phyloP scores from a whole-genome alignment of 2,888 invertebrate genomes.

The Drosophila mimica region DNA sequence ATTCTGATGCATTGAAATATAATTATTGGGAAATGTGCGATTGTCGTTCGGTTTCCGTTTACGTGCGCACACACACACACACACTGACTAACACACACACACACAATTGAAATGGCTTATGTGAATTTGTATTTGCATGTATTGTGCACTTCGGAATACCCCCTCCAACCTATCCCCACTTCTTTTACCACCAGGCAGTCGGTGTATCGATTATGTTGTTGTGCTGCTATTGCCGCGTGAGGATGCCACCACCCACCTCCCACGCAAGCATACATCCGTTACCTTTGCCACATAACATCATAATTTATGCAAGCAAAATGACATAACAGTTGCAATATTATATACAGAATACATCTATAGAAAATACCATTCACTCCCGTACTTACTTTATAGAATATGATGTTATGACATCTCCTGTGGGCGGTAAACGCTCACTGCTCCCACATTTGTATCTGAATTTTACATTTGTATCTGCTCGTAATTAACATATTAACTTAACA shows the following conservation, averaged over 20 bases:
- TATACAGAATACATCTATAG: constrained; percentile 40
- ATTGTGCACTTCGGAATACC: constrained; percentile 8
- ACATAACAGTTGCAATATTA: constrained; percentile 67
- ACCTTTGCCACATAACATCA: constrained; percentile 66
- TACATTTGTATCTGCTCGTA: constrained; percentile 24
- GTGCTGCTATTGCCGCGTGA: constrained; percentile 19
- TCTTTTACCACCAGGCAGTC: constrained; percentile 11
- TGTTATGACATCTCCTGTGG: background rate
- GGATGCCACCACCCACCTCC: constrained; percentile 29
- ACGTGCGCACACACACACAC: constrained; percentile 47
- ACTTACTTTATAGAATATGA: constrained; percentile 1
- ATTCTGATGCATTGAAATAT: constrained; percentile 83
- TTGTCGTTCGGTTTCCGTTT: constrained; percentile 80
- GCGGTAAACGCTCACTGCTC: background rate
- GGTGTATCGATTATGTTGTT: constrained; percentile 53
- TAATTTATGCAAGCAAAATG: constrained; percentile 67
- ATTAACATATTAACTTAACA: constrained; percentile 44
- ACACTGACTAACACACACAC: constrained; percentile 6
- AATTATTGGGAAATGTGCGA: constrained; percentile 83
- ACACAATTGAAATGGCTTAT: background rate
- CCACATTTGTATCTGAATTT: background rate
- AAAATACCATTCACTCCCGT: constrained; percentile 5
- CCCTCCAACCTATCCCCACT: background rate
- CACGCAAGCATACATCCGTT: constrained; percentile 44
- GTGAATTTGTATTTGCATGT: constrained; percentile 5